Base-by-base conservation (phyloP, 2,888 invertebrate species). In the Cephus spinipes region DNA sequence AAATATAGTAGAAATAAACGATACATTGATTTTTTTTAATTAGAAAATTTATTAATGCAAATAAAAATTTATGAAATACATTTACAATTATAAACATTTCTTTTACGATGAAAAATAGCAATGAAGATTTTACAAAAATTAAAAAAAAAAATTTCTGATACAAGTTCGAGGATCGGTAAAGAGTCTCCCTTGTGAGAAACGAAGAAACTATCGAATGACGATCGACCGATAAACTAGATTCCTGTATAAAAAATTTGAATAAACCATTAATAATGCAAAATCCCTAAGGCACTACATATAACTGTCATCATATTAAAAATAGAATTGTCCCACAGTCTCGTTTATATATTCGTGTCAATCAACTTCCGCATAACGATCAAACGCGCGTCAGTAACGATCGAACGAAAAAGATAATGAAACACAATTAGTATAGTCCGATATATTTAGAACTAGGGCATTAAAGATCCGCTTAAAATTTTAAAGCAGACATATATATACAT, bases 161-260 rank as follows among this genome's bases (percentile, higher is more conserved):
- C 12, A 71, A 32, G 12, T 32, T 71, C 1, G 71, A 71, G 11
- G 33, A 71, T 71, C 33, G 15, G 31, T 32, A 71, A 71, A 71
- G 71, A 89, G 89, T 89, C 89, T 89, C 89, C 89, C 75, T 85
- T 77, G 86, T 84, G 88, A 85, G 81, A 73, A 81, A 34, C 79
- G 76, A 73, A 77, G 84, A 83, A 89, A 89, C 87, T 87, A 87
- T 83, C 77, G 78, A 40, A 75, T 32, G 79, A 77, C 73, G 55
- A 78, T 82, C 79, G 78, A 85, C 79, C 85, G 86, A 85, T 84
- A 87, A 85, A 69, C 82, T 69, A 81, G 85, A 76, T 79, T 68
- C 77, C 84, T 84, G 15, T 9, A 23, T 55, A 55, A 23, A 55
- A 23, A 23, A 55, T 55, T 6, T 1, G 15, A 55, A 6, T 9